Evolutionary conservation across 2,113 vertebrate genomes (phyloP), one percentile per base, ranked within the genome.

Genomic region (Malurus elegans): DNA sequence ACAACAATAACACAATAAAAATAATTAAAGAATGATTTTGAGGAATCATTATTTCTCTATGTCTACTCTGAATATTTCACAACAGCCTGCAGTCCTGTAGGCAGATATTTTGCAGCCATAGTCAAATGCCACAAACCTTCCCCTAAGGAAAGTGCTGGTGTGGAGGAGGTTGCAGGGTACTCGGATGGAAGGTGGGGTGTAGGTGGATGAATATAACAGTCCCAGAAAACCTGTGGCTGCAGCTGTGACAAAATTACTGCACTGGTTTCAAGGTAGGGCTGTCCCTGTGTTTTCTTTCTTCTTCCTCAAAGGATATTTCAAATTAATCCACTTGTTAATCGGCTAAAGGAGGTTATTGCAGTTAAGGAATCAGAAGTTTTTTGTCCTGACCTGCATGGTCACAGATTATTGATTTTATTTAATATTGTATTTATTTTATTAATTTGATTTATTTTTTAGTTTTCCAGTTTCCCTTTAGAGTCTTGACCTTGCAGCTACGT

Each of bases 101-200:
- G n/a, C 12, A 58, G 47, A 25, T 1, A 3, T 58, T 82, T 57
- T 71, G 25, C 45, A 45, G 9, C n/a, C 38, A 12, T 20, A 42
- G 11, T 7, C 12, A 56, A 64, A 72, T 4, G 8, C 15, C 47
- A 38, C 20, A 47, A 66, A 54, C 25, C 18, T 60, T 79, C 45
- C 23, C 40, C 20, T 13, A 18, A 21, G 50, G 28, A n/a, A 70
- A 36, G 2, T 1, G 0, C 24, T 23, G 38, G 12, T 25, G 42
- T 26, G 9, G 31, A 56, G 67, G 61, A 67, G 56, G 8, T 2
- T 8, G 17, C 4, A 6, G 45, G 17, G 19, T 31, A 7, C 23
- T 44, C 0, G 0, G 61, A 3, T 9, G 21, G 18, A 58, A 31
- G 31, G 4, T 7, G 4, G 74, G 14, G 29, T 25, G 7, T 12